A percentile compares a stretch with the other conserved stretches of the same genome.
Evolutionary conservation across 2,797 vertebrate species (phyloP).

Genomic region (Phylloscopus collybita): DNA sequence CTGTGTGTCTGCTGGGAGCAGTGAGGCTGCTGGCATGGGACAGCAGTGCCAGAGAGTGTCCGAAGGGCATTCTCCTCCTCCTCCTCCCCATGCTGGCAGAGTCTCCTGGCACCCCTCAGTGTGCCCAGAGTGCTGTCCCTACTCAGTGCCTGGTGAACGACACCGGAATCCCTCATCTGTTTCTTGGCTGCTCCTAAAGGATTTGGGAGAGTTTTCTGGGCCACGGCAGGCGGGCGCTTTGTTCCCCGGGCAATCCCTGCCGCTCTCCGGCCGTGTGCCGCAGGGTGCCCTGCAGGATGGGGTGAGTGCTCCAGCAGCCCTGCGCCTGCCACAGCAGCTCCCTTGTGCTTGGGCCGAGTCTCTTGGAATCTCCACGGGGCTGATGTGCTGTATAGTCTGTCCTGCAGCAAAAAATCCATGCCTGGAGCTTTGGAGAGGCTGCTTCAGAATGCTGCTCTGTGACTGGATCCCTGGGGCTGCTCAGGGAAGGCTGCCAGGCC

Average conservation of each 20-base stretch:
- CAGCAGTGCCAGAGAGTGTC: not conserved
- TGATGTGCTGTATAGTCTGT: not conserved
- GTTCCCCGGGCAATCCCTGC: fast-evolving
- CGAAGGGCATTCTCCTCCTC: fast-evolving
- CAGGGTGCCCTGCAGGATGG: not conserved
- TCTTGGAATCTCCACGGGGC: not conserved
- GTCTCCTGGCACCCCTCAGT: not conserved
- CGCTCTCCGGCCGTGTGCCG: fast-evolving
- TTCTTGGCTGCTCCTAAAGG: not conserved
- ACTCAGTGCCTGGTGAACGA: not conserved
- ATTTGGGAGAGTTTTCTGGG: not conserved
- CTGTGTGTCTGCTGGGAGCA: not conserved
- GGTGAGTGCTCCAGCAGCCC: not conserved
- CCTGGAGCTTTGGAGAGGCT: not conserved
- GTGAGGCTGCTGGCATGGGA: not conserved
- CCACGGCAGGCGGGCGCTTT: fast-evolving
- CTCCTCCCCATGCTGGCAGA: not conserved
- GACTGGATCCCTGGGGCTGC: not conserved
- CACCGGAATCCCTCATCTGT: not conserved
- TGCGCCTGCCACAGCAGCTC: not conserved
- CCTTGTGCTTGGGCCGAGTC: not conserved
- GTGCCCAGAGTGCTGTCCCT: fast-evolving
- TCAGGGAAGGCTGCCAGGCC: not conserved
- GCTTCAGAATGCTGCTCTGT: not conserved
- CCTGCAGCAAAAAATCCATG: not conserved